Conservation (phyloP, 2,113 vertebrate genomes). For the Ochotona curzoniae region DNA sequence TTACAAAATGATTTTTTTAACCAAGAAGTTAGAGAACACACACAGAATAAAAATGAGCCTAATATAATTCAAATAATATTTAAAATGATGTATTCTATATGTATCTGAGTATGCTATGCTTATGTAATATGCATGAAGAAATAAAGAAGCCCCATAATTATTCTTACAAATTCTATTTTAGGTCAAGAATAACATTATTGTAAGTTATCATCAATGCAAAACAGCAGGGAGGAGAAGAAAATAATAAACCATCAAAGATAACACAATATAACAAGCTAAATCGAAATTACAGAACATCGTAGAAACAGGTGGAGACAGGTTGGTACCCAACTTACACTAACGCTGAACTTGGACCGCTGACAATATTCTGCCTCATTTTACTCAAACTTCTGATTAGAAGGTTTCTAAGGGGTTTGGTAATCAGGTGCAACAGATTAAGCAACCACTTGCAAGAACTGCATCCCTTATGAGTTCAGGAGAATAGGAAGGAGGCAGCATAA, state of each 20-base stretch:
- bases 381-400: conserved; percentile 1
- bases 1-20: not conserved
- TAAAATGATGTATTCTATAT: not conserved
- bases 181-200: not conserved
- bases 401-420: not conserved
- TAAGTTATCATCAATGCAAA: conserved; percentile 29
- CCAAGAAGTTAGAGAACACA: not conserved
- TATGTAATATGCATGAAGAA: not conserved
- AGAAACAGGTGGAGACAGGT: not conserved
- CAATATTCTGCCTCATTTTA: conserved; percentile 4
- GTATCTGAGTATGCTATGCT: not conserved
- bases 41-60: not conserved
- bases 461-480: too few species aligned
- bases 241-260: not conserved
- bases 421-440: too few species aligned
- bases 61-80: not conserved
- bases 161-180: not conserved
- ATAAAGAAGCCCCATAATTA: not conserved
- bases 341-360: not conserved
- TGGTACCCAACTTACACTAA: not conserved
- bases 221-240: not conserved
- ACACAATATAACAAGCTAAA: not conserved
- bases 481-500: too few species aligned
- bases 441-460: too few species aligned
- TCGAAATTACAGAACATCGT: not conserved